These are phyloP conservation scores for Oceanites oceanicus DNA, from an alignment of 2,113 vertebrate species.

Conservation along the genomic window DNA sequence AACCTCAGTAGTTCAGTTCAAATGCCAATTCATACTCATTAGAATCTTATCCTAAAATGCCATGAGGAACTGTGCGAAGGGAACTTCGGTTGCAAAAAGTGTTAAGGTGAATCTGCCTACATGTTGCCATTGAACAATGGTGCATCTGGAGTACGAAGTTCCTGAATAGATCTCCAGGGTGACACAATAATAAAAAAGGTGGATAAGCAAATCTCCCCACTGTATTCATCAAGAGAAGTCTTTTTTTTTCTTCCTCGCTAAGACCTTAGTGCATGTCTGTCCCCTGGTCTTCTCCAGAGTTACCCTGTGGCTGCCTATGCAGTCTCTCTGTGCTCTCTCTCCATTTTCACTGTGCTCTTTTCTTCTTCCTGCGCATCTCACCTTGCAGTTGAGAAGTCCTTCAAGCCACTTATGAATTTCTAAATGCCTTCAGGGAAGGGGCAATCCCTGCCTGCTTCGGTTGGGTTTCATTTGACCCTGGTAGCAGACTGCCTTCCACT, in stretches of 20 bases:
- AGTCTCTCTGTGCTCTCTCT: neutral
- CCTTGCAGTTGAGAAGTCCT: neutral
- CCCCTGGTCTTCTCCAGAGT: neutral
- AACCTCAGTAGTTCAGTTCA: neutral
- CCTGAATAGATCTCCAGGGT: neutral
- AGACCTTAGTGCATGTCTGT: neutral
- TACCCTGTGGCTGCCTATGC: neutral
- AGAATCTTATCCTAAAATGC: neutral
- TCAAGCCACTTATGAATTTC: neutral
- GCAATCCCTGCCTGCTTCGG: neutral
- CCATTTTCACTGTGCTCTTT: neutral
- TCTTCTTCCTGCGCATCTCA: neutral
- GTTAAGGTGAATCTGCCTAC: neutral
- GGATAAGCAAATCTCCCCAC: neutral
- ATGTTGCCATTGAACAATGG: rapidly evolving
- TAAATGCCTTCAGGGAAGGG: neutral
- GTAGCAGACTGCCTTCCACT: neutral
- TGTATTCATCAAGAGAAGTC: neutral
- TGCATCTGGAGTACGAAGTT: neutral
- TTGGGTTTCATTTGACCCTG: neutral
- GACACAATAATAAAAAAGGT: neutral
- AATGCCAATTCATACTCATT: neutral
- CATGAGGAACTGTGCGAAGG: neutral
- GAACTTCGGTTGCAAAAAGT: neutral
- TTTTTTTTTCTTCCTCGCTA: neutral